Base-by-base conservation (phyloP, 2,888 invertebrate genomes). In the Lasioglossum figueresi region DNA sequence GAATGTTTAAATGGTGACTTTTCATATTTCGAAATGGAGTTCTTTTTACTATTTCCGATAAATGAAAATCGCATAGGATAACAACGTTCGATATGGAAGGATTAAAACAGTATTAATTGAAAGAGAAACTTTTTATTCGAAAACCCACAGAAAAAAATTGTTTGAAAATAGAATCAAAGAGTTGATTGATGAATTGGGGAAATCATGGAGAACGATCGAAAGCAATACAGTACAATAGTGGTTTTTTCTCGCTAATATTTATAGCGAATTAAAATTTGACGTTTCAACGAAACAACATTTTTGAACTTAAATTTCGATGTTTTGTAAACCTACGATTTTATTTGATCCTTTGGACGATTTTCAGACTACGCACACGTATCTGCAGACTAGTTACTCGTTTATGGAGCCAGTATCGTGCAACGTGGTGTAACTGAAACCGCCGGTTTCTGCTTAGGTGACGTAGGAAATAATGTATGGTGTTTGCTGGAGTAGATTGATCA, bases 401-500 rank as follows among this genome's bases (percentile, higher is more conserved):
- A 70, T 70, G 23, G 40, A 70, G 40, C 70, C 70, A 37, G 70
- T 70, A 70, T n/a, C 70, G 40, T 19, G 43, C 43, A 45, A 27
- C 27, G n/a, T 6, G 70, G 16, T 70, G 43, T 71, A 43, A 71
- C 27, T 27, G 27, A 71, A 71, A 16, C 37, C 37, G 56, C n/a
- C 75, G 27, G 23, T 63, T 76, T 40, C 27, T 45, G 76, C 66
- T 76, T 34, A 43, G 10, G 66, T 76, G 45, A 45, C 31, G 66
- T 45, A 43, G 37, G 66, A 43, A 59, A 63, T 68, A 63, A 72
- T 72, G 45, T 63, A 63, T 45, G 34, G 43, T 63, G 45, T 45
- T 79, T 79, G 40, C 19, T n/a, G 71, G 70, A 71, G 31, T 78
- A 71, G 37, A 71, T 78, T 56, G 71, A 78, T 72, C 71, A 71